Base-by-base conservation (phyloP, 2,888 invertebrate species). In the Cephonodes hylas region DNA sequence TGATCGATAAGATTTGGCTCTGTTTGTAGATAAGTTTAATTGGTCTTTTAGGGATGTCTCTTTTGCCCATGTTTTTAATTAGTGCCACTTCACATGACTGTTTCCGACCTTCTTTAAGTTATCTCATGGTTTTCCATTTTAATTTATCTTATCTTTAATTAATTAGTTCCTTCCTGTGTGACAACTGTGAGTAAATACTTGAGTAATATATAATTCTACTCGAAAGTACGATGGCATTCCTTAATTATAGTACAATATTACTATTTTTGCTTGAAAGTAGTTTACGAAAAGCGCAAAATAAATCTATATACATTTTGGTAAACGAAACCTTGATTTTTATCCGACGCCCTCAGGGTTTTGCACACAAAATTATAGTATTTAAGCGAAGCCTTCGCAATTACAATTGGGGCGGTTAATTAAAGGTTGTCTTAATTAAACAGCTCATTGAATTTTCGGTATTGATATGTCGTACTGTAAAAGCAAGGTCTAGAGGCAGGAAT, bases 271-370 rank as follows among this genome's bases (percentile, higher is more conserved):
- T 53, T 53, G 53, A 53, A 60, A 53, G 60, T 60, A 42, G 48
- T 63, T 60, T 59, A 31, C 48, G 57, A 56, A 59, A 63, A 62
- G 53, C n/a, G 23, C 44, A 27, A 20, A 42, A 42, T 56, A 13
- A 25, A 60, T 42, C 48, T 25, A 15, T n/a, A 8, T 10, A 31
- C 38, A 13, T 42, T 60, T 60, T 48, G 13, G 48, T 42, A 23
- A 60, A 48, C n/a, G 53, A 58, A 58, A 56, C 56, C n/a, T 20
- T 58, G 63, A 66, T 72, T 64, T 66, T 61, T 60, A 56, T 53
- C 42, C 31, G 10, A 48, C 13, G 18, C 15, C 48, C 25, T 38
- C 42, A 27, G 48, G 48, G 60, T 42, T 38, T 48, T 25, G 60
- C n/a, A n/a, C n/a, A 3, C 22, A 5, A 18, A 38, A 42, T 6